Evolutionary conservation across 2,888 invertebrate species (phyloP), one percentile per base, ranked within the genome.

Genomic region (Marronus borbonicus): DNA sequence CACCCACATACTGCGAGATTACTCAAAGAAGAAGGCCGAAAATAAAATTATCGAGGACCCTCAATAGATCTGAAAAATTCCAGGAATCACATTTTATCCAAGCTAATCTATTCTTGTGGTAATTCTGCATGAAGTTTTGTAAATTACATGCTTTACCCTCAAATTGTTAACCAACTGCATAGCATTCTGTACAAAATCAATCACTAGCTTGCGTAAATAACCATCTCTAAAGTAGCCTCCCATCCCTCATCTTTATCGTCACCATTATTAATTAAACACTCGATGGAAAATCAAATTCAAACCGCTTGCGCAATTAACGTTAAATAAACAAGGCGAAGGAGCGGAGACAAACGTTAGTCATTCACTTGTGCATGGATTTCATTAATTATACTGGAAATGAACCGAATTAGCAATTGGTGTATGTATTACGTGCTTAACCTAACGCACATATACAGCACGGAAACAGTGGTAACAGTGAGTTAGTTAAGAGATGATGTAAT

Each of bases 401-500:
- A 82, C 80, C 81, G 81, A 81, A 82, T 83, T 83, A 81, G 81
- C 81, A 80, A 80, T 81, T 60, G 81, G 80, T 78, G 81, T 81
- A 79, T 80, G 78, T 79, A 79, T 80, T 80, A 80, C 79, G 80
- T 80, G 80, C 80, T 78, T 76, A 80, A 80, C 80, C 80, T 80
- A 77, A 81, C 81, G 82, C 83, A 81, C 81, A 82, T 81, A 79
- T 81, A 77, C 78, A 60, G 58, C 49, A 44, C 78, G 78, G 81
- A 78, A 85, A 84, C 84, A 83, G 79, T 82, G 83, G 84, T 83
- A 85, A 85, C 85, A 84, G 84, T 84, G 84, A 86, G 86, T 86
- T 87, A 86, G 86, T 86, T 86, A 85, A 85, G 86, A 84, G 86
- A 82, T 86, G 85, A 86, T 86, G 86, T 86, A 87, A 87, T 87